phyloP scores from a whole-genome alignment of 2,797 vertebrate species.

The Scomberomorus guttatus region DNA sequence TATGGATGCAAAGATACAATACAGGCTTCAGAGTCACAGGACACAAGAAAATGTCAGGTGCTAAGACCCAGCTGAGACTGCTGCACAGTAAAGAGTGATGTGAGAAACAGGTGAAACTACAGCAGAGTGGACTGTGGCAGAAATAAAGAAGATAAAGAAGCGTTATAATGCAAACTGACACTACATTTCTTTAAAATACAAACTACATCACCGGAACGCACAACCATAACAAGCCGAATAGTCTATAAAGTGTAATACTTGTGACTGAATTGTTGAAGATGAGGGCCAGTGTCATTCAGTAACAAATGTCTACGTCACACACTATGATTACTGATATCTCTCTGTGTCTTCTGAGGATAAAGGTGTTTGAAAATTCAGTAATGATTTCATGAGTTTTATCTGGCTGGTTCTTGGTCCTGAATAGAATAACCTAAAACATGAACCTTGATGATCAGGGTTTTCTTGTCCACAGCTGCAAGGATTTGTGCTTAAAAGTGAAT shows the following conservation, averaged over 20 bases:
- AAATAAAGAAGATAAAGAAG: conserved; percentile 20
- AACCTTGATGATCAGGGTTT: neutral
- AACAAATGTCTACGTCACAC: neutral
- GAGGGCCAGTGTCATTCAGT: neutral
- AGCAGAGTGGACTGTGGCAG: conserved; percentile 13
- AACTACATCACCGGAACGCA: neutral
- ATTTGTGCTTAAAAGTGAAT: neutral
- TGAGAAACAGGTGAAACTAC: neutral
- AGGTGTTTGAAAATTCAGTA: neutral
- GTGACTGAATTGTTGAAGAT: neutral
- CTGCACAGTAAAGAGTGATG: neutral
- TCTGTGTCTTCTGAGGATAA: neutral
- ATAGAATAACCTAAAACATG: neutral
- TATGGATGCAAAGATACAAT: neutral
- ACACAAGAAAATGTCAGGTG: neutral
- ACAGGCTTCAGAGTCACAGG: neutral
- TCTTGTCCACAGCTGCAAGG: neutral
- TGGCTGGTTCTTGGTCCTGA: neutral
- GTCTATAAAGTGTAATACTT: neutral
- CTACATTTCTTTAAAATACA: conserved; percentile 1
- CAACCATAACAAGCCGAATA: neutral
- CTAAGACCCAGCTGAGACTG: neutral
- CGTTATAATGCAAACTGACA: neutral
- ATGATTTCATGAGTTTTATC: conserved; percentile 2
- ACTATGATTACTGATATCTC: neutral